Base-by-base conservation (phyloP, 2,113 vertebrate genomes). In the Paratilapia polleni region DNA sequence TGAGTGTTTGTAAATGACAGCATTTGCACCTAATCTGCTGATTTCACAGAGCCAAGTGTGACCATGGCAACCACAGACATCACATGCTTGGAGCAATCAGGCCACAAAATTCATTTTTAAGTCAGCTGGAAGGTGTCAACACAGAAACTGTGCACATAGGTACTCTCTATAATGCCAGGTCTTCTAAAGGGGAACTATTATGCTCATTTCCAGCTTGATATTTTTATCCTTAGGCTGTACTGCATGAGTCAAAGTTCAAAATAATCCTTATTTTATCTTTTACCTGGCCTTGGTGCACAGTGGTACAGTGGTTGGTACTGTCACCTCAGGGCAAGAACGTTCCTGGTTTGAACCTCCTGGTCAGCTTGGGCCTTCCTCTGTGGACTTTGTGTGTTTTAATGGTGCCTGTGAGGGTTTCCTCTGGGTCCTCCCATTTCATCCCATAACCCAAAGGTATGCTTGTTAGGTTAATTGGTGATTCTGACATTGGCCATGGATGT, bases 1-100 rank as follows among this genome's bases (percentile, higher is more conserved):
- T 73, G 47, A 24, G 70, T 19, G 85, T 64, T 9, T 17, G 38
- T 47, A 31, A 66, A 75, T 74, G 36, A 49, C 24, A 31, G 43
- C 15, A n/a, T 52, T 54, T 8, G 52, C 15, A 58, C 36, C 58
- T 80, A 24, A 75, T 57, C 19, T 70, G 36, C 22, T 60, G 77
- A 76, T 83, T 66, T 76, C 43, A 62, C 12, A 8, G 11, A 56
- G 8, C 38, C 11, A 22, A 34, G n/a, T 24, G 59, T 76, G 78
- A 82, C 66, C 66, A 79, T 82, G 63, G 78, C 82, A 63, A 87
- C 28, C 12, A 13, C 26, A 74, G 47, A 59, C 15, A 77, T 20
- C 31, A 8, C 81, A 34, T 19, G 15, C 54, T 60, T 0, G 12
- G 41, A 62, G 68, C 68, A 73, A 73, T 73, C 68, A 73, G 68